Evolutionary conservation across 2,888 invertebrate genomes (phyloP), one percentile per base, ranked within the genome.

Genomic region (Omphaloscelis lunosa): DNA sequence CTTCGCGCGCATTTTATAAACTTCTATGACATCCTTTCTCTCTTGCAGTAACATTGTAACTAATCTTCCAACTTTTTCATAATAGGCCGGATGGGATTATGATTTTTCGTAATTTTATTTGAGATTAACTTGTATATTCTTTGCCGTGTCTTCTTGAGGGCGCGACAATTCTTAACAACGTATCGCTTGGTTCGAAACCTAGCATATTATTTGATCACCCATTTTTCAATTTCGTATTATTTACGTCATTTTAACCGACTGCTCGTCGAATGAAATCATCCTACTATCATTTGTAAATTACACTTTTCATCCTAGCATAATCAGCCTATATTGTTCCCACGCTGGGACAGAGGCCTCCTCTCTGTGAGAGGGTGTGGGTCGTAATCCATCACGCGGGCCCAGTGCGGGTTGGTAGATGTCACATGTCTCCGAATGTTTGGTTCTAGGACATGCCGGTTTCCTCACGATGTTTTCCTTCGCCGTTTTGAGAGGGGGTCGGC

Each of bases 11-110:
- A 78, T 62, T 80, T 53, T 53, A 67, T 74, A 76, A 72, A 77
- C 72, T 75, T 74, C 34, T 61, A 69, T 59, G 77, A 79, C 72
- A 74, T 72, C 41, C 75, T 66, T 75, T 86, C 75, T 74, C 56
- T 65, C 63, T 62, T 68, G 29, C 72, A 68, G 59, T 82, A 76
- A 82, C 86, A 82, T 87, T 85, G 75, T 79, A 69, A 68, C 61
- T 70, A 63, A 72, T 76, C 27, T 67, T 67, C 39, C 69, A 63
- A 76, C 71, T 71, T 76, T 78, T 72, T 66, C 9, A 27, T 34
- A 59, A 20, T 62, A 41, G 29, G 45, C 62, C 27, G 45, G 23
- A 58, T 71, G 51, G 12, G 39, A 6, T 27, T 58, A 58, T 51
- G 20, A 56, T 34, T 66, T 72, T 85, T 81, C 5, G 12, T 7